These are phyloP conservation scores for Corythornis vintsioides DNA, from an alignment of 2,113 vertebrate species.

Conservation along the genomic window DNA sequence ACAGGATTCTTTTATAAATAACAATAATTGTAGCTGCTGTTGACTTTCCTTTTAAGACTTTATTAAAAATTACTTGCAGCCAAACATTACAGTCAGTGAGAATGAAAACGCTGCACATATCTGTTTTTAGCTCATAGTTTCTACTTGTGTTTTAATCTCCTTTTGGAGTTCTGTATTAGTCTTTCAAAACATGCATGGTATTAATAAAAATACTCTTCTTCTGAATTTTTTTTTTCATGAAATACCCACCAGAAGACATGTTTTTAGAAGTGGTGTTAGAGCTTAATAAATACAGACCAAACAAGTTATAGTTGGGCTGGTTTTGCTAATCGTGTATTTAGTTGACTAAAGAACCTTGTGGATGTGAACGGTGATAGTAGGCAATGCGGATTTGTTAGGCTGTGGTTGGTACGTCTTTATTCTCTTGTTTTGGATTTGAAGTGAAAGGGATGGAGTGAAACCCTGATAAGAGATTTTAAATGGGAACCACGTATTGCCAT, in stretches of 20 bases:
- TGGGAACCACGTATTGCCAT: constrained; percentile 29
- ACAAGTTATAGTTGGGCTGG: background rate
- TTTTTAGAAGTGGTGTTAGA: constrained; percentile 12
- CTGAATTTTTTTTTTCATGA: constrained; percentile 17
- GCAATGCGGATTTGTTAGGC: background rate
- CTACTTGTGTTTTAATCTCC: constrained; percentile 33
- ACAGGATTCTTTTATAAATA: background rate
- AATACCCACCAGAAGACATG: constrained; percentile 35
- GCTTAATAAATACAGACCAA: constrained; percentile 13
- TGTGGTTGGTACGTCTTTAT: background rate
- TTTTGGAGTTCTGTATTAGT: constrained; percentile 34
- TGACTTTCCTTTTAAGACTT: background rate
- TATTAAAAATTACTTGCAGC: background rate
- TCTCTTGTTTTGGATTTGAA: constrained; percentile 1
- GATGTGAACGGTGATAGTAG: background rate
- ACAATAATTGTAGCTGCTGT: background rate
- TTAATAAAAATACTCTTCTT: constrained; percentile 62
- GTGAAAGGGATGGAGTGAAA: constrained; percentile 30
- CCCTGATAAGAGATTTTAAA: background rate
- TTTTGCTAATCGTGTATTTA: constrained; percentile 9
- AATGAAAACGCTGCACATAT: background rate
- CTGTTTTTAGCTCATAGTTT: constrained; percentile 35
- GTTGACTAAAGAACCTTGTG: background rate
- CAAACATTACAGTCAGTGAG: background rate
- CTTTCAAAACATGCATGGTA: constrained; percentile 56